Evolutionary conservation across 2,888 invertebrate genomes (phyloP).

Genomic region (Sminthurinus aureus): DNA sequence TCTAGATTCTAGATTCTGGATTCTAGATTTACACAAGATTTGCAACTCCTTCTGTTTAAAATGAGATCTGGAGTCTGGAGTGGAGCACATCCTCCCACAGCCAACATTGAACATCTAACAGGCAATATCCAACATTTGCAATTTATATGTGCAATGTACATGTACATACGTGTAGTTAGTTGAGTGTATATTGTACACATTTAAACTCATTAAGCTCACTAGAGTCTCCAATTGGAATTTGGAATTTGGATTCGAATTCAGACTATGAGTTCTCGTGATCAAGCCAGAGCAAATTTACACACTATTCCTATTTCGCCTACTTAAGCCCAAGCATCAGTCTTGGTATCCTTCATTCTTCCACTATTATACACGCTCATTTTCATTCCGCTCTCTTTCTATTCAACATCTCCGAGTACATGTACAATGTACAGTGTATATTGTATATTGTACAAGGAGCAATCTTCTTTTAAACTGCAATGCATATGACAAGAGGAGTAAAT

Average conservation of each 20-base stretch:
- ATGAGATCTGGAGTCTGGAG: constrained; percentile 8
- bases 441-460: too few species aligned
- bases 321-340: constrained; percentile 31
- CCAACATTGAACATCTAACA: background rate
- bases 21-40: background rate
- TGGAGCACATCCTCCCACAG: background rate
- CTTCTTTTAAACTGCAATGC: too few species aligned
- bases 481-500: too few species aligned
- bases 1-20: background rate
- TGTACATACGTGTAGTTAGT: background rate
- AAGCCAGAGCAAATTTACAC: constrained; percentile 37
- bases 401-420: background rate
- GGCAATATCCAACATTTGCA: too few species aligned
- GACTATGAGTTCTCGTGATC: constrained; percentile 29
- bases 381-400: constrained; percentile 13
- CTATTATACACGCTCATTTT: constrained; percentile 28
- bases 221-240: too few species aligned
- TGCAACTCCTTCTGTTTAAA: background rate
- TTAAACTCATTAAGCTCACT: constrained; percentile 43
- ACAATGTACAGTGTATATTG: background rate
- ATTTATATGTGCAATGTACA: background rate
- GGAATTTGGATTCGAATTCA: background rate
- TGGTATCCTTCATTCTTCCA: constrained; percentile 17
- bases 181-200: constrained; percentile 41
- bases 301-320: constrained; percentile 36